These are phyloP conservation scores for Protaetia brevitarsis DNA, from an alignment of 1,140 invertebrate genomes.

Conservation along the genomic window DNA sequence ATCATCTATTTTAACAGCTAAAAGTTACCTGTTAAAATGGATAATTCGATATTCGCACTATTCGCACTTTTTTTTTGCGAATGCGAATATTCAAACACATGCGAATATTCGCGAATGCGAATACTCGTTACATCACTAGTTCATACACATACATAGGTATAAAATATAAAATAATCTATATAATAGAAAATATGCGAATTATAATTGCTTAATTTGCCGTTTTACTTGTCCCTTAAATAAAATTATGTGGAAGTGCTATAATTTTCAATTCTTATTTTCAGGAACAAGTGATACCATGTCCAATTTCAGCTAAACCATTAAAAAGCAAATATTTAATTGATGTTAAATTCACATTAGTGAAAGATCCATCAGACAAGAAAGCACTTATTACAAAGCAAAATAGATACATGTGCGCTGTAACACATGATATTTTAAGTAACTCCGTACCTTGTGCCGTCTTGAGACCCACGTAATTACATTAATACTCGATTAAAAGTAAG, in stretches of 20 bases:
- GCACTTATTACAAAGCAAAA: slow-evolving; percentile 80
- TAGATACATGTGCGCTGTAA: slow-evolving; percentile 96
- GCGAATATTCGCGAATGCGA: too few species aligned
- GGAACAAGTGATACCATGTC: slow-evolving; percentile 89
- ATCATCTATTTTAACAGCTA: too few species aligned
- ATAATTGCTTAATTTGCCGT: neutral
- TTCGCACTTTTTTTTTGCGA: too few species aligned
- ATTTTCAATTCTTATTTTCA: slow-evolving; percentile 47
- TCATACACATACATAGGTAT: too few species aligned
- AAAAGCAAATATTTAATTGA: slow-evolving; percentile 90
- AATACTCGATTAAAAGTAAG: neutral
- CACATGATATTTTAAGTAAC: slow-evolving; percentile 93
- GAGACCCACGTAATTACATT: slow-evolving; percentile 70
- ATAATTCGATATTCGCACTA: too few species aligned
- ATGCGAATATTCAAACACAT: too few species aligned
- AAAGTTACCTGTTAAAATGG: too few species aligned
- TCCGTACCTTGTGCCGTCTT: slow-evolving; percentile 91
- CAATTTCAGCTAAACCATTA: slow-evolving; percentile 85
- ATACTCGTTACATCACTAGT: too few species aligned
- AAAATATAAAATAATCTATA: too few species aligned
- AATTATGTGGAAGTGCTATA: too few species aligned
- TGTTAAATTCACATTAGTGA: slow-evolving; percentile 88
- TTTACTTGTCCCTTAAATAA: neutral
- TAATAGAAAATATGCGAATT: too few species aligned
- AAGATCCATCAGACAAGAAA: slow-evolving; percentile 78